Evolutionary conservation across 2,888 invertebrate species (phyloP).

Genomic region (Saturnia japonica): DNA sequence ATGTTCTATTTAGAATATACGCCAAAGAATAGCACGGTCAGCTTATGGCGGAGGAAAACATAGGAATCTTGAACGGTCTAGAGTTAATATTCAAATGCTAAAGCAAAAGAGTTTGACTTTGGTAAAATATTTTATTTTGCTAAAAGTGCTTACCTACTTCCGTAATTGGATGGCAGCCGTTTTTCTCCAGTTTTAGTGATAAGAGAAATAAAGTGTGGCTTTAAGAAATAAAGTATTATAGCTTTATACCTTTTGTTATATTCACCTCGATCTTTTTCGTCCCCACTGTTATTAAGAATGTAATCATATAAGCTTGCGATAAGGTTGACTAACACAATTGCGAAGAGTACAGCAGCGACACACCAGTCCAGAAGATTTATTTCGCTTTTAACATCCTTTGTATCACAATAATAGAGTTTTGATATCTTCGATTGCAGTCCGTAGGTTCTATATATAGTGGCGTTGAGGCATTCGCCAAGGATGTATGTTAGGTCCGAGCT

Average conservation of each 20-base stretch:
- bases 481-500: slow-evolving; percentile 27
- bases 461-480: slow-evolving; percentile 41
- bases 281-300: slow-evolving; percentile 32
- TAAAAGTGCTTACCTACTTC: neutral
- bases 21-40: neutral
- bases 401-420: slow-evolving; percentile 32
- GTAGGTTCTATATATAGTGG: slow-evolving; percentile 32
- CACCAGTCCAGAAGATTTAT: slow-evolving; percentile 27
- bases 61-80: neutral
- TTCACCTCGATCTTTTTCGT: slow-evolving; percentile 28
- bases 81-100: neutral
- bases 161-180: too few relatives aligned
- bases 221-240: neutral
- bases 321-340: slow-evolving; percentile 26
- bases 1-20: neutral
- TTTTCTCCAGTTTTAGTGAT: too few relatives aligned
- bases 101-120: neutral
- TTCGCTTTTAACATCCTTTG: slow-evolving; percentile 20
- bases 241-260: neutral
- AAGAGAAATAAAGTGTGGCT: too few relatives aligned
- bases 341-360: slow-evolving; percentile 25
- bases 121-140: neutral
- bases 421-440: slow-evolving; percentile 33
- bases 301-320: slow-evolving; percentile 31
- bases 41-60: neutral